Base-by-base conservation (phyloP, 1,140 invertebrate genomes). In the Nasonia vitripennis region DNA sequence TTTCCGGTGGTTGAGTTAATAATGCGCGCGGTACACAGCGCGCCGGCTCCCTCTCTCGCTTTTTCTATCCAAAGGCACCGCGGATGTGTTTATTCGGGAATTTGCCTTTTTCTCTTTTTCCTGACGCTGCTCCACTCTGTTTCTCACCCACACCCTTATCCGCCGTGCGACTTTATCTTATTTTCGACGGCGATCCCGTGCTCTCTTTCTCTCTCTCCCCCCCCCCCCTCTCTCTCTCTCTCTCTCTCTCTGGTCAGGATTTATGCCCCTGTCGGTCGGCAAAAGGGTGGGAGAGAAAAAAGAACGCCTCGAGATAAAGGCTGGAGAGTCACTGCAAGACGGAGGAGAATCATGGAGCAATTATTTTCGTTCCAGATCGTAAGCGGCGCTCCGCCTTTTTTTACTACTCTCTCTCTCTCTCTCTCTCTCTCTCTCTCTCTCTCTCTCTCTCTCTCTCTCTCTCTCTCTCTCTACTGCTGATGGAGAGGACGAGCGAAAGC, bases 1-100 rank as follows among this genome's bases (percentile, higher is more conserved):
- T 92, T 93, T 93, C 92, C 91, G 89, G 90, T 91, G 92, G 91
- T 93, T 93, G 90, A 93, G 90, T 93, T 93, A 92, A 93, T 93
- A 93, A 93, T 92, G 90, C 91, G 91, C 89, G 86, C 84, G 86
- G 92, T 91, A 92, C 91, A 93, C 91, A 92, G 87, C n/a, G 7
- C n/a, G 83, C 87, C 86, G 86, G 86, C 87, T 73, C 79, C 86
- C 79, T 81, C 78, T 62, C 62, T 41, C 78, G 14, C 20, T 27
- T 12, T 70, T 23, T 62, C 70, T 75, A 31, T 75, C 81, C 84
- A 87, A 93, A 93, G 88, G 92, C 89, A 88, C 41, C 89, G 88
- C 89, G 91, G 92, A 93, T 93, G 92, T 93, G 92, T 93, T 93
- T 93, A 92, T 93, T 93, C 91, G 90, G 87, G 89, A 92, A 92